phyloP scores from a whole-genome alignment of 2,888 invertebrate genomes.

The Melinaea menophilus region DNA sequence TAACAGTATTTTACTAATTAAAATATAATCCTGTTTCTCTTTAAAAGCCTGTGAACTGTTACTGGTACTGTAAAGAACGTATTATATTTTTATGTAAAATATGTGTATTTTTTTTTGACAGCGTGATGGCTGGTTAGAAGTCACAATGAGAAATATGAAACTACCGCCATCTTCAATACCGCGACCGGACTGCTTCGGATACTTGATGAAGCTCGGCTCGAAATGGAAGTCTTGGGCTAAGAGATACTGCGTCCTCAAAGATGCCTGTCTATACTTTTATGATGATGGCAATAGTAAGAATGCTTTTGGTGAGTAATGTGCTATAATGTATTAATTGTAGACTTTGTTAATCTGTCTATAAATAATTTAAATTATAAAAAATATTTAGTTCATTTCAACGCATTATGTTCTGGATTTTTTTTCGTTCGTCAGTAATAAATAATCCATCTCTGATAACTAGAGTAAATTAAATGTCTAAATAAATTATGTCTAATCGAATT shows the following conservation, averaged over 20 bases:
- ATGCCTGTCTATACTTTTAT: constrained; percentile 96
- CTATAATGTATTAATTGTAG: neutral
- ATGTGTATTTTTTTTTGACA: constrained; percentile 36
- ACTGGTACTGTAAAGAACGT: no score
- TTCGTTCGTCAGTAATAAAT: no score
- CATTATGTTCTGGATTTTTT: no score
- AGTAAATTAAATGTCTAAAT: no score
- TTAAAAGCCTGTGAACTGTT: no score
- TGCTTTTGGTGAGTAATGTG: constrained; percentile 85
- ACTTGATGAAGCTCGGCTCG: constrained; percentile 90
- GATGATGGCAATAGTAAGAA: constrained; percentile 90
- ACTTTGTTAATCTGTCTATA: no score
- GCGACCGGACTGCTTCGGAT: constrained; percentile 95
- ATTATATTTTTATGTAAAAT: neutral
- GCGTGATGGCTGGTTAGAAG: constrained; percentile 75
- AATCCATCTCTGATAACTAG: no score
- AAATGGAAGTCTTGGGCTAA: constrained; percentile 94
- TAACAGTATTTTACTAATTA: no score
- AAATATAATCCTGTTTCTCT: no score
- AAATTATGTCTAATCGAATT: neutral
- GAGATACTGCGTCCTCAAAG: constrained; percentile 95
- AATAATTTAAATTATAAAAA: no score
- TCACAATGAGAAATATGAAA: constrained; percentile 87
- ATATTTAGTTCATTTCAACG: no score
- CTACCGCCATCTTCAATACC: constrained; percentile 88